Conservation (phyloP, 2,888 invertebrate species). For the Himalopsyche kuldschensis region DNA sequence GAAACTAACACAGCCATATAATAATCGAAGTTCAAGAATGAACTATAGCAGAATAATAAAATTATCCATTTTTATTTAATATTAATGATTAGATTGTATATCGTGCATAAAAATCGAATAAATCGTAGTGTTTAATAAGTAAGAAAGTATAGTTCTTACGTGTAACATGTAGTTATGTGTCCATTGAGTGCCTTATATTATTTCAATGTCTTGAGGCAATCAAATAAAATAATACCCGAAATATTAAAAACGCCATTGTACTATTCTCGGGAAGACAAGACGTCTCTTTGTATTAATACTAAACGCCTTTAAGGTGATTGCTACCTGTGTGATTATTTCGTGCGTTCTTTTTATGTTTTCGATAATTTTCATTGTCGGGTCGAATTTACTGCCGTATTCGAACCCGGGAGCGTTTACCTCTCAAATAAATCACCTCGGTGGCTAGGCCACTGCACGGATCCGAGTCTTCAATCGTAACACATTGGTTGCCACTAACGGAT, state of each 20-base stretch:
- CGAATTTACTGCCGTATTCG: conserved; percentile 23
- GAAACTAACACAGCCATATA: too few species aligned
- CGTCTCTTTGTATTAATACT: conserved; percentile 2
- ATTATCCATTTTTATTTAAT: too few species aligned
- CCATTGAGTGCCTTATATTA: not conserved
- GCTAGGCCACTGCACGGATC: conserved; percentile 5
- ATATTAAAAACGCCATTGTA: not conserved
- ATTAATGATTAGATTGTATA: too few species aligned
- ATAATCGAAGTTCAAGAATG: too few species aligned
- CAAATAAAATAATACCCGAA: not conserved
- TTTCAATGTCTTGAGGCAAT: not conserved
- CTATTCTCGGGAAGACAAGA: not conserved
- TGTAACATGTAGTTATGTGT: too few species aligned
- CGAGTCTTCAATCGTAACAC: not conserved
- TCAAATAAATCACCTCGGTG: conserved; percentile 34
- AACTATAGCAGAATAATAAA: too few species aligned
- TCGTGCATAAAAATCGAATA: too few species aligned
- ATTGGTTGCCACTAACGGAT: not conserved
- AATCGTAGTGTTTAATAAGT: too few species aligned
- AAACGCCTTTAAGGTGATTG: conserved; percentile 23
- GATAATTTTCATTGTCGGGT: conserved; percentile 27
- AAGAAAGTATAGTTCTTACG: too few species aligned
- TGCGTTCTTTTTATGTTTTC: conserved; percentile 3
- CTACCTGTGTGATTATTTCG: conserved; percentile 12
- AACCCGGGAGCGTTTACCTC: conserved; percentile 25